Conservation (phyloP, 2,797 vertebrate genomes). For the Manis crassicaudata region DNA sequence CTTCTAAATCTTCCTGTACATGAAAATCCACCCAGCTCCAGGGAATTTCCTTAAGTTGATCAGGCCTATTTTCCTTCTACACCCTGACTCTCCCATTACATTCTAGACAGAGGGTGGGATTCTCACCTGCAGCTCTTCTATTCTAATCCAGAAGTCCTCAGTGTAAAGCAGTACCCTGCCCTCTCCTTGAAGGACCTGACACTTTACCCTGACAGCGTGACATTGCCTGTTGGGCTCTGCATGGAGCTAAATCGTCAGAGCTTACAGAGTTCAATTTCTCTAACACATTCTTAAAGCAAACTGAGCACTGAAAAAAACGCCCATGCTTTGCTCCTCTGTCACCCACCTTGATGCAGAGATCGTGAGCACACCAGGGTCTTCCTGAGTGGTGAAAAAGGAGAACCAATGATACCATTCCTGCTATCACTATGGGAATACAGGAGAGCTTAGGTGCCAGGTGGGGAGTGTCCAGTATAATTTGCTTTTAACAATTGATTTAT, state of each 20-base stretch:
- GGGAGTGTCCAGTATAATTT: neutral
- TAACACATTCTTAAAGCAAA: neutral
- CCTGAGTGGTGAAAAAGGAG: neutral
- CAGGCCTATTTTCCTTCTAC: neutral
- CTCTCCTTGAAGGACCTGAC: neutral
- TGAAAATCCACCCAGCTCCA: neutral
- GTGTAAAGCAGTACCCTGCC: neutral
- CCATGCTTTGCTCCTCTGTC: neutral
- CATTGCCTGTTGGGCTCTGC: neutral
- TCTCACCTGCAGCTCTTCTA: neutral
- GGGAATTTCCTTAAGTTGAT: neutral
- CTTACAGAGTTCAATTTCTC: neutral
- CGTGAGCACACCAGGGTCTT: neutral
- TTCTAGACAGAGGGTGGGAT: neutral
- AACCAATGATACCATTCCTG: neutral
- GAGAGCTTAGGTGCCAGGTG: neutral
- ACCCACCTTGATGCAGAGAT: neutral
- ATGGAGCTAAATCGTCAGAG: neutral
- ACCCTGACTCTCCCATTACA: neutral
- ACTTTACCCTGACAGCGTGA: neutral
- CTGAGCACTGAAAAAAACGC: neutral
- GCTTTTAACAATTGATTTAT: neutral
- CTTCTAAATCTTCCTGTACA: neutral
- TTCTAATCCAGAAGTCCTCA: neutral
- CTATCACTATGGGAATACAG: neutral